Conservation (phyloP, 2,113 vertebrate genomes). For the Cromileptes altivelis region DNA sequence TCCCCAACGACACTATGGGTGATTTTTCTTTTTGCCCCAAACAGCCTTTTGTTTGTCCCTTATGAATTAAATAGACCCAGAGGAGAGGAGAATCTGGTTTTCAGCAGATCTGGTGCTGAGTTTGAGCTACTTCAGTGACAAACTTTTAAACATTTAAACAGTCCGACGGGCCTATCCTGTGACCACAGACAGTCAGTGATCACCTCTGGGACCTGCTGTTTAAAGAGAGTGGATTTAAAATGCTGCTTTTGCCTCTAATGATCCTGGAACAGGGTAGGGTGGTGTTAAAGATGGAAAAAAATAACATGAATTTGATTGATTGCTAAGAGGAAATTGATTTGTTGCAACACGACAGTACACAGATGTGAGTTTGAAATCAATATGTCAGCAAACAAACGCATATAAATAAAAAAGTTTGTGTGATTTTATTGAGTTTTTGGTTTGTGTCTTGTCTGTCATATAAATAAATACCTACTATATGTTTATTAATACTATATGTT, state of each 20-base stretch:
- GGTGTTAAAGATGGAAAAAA: background rate
- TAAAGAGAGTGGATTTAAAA: background rate
- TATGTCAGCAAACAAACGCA: background rate
- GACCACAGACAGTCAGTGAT: background rate
- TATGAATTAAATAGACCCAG: slow-evolving; percentile 20
- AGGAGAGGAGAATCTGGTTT: slow-evolving; percentile 2
- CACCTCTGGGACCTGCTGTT: background rate
- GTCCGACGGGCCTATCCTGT: background rate
- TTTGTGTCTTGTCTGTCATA: no score
- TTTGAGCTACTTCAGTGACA: background rate
- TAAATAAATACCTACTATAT: no score
- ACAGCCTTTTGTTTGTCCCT: slow-evolving; percentile 41
- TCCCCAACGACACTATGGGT: slow-evolving; percentile 12
- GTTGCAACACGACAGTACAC: background rate
- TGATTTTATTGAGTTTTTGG: no score
- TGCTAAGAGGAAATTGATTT: background rate
- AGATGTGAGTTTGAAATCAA: background rate
- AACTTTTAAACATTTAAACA: slow-evolving; percentile 27
- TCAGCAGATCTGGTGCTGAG: slow-evolving; percentile 6
- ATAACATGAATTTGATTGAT: background rate
- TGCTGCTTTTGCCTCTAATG: background rate
- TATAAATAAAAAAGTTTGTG: background rate
- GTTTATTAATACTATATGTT: no score
- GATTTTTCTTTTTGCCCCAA: slow-evolving; percentile 5
- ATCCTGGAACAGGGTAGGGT: background rate